phyloP scores from a whole-genome alignment of 2,113 vertebrate genomes.

The Oreochromis aureus region DNA sequence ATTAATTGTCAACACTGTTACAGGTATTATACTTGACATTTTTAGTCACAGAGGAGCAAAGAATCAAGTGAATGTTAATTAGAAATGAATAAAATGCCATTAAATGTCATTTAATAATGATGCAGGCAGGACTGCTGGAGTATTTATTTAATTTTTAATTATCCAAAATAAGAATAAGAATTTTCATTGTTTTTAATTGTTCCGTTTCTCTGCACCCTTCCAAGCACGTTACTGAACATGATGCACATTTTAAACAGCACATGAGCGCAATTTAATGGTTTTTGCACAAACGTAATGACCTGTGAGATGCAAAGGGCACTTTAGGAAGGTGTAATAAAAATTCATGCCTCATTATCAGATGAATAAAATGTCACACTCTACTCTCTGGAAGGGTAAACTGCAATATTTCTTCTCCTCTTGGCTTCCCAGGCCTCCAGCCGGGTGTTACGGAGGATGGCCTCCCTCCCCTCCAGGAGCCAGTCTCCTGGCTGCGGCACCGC shows the following conservation, averaged over 20 bases:
- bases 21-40: not conserved
- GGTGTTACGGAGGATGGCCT: slow-evolving; percentile 87
- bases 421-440: slow-evolving; percentile 72
- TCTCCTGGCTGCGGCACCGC: slow-evolving; percentile 84
- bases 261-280: not conserved
- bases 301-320: not conserved
- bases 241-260: not conserved
- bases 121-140: not conserved
- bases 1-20: not conserved
- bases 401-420: not conserved
- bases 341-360: not conserved
- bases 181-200: not conserved
- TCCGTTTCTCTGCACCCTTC: not conserved
- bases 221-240: not conserved
- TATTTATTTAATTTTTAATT: not conserved
- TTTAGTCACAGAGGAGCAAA: not conserved
- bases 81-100: not conserved
- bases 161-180: not conserved
- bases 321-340: not conserved
- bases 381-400: not conserved
- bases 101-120: not conserved
- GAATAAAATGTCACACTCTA: not conserved
- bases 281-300: not conserved
- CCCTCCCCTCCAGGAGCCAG: slow-evolving; percentile 89
- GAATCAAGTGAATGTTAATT: not conserved